Conservation (phyloP, 1,140 invertebrate species). For the Orchestia grillus region DNA sequence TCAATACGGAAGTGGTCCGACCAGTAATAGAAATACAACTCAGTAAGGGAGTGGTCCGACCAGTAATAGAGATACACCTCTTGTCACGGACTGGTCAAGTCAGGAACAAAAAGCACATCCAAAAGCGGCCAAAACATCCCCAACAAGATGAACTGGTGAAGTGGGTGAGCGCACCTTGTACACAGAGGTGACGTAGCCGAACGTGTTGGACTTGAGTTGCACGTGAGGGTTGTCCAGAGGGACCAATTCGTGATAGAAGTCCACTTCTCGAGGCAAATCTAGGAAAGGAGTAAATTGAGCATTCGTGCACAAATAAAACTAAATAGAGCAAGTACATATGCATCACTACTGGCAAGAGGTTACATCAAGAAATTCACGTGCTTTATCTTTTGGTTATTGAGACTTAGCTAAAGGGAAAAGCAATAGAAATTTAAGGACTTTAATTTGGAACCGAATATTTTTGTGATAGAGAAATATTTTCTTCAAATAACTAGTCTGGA, state of each 20-base stretch:
- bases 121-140: too few species aligned
- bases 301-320: background rate
- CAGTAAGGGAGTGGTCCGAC: too few species aligned
- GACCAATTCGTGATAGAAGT: slow-evolving; percentile 84
- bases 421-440: background rate
- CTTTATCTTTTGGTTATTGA: background rate
- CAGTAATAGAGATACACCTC: too few species aligned
- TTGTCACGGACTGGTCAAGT: too few species aligned
- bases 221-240: slow-evolving; percentile 81
- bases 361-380: background rate
- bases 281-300: background rate
- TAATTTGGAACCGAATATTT: too few species aligned
- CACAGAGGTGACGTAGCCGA: slow-evolving; percentile 84
- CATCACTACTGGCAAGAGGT: background rate
- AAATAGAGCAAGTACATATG: background rate
- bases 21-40: too few species aligned
- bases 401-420: background rate
- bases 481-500: too few species aligned
- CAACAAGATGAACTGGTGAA: background rate
- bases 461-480: too few species aligned
- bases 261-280: slow-evolving; percentile 66
- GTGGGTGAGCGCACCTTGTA: slow-evolving; percentile 79
- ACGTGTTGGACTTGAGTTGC: slow-evolving; percentile 78
- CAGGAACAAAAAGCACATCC: too few species aligned
- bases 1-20: too few species aligned